phyloP scores from a whole-genome alignment of 1,140 invertebrate genomes.

The Ceratosolen solmsi region DNA sequence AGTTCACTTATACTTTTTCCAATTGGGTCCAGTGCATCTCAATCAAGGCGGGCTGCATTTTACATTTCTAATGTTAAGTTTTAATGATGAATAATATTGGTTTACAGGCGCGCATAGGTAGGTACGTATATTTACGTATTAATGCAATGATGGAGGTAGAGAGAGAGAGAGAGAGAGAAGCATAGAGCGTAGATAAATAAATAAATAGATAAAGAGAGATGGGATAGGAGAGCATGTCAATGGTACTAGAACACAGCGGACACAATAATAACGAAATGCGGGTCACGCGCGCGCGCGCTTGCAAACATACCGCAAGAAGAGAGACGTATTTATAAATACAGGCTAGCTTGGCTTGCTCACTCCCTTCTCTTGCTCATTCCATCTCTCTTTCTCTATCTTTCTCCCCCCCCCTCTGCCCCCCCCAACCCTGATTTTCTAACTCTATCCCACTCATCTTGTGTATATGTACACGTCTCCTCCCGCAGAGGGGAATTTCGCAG shows the following conservation, averaged over 20 bases:
- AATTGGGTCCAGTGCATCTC: neutral
- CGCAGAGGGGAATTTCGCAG: slow-evolving; percentile 13
- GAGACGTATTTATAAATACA: slow-evolving; percentile 41
- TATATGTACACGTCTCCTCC: neutral
- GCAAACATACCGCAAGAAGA: slow-evolving; percentile 11
- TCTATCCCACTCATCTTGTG: neutral
- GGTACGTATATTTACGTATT: neutral
- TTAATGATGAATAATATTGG: too few relatives aligned
- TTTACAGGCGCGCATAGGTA: too few relatives aligned
- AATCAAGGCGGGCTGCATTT: slow-evolving; percentile 27
- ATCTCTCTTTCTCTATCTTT: neutral
- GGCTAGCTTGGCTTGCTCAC: neutral
- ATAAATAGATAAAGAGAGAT: neutral
- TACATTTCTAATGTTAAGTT: neutral
- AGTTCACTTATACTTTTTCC: slow-evolving; percentile 16
- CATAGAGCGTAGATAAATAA: neutral
- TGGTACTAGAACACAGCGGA: slow-evolving; percentile 45
- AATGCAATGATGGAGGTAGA: neutral
- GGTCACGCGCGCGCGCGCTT: slow-evolving; percentile 34
- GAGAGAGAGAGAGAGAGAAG: neutral
- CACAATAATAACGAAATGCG: slow-evolving; percentile 50
- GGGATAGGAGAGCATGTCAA: slow-evolving; percentile 33
- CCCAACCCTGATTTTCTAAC: neutral
- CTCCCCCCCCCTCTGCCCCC: neutral
- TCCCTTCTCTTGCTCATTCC: neutral